These are phyloP conservation scores for Heterodera carotae DNA, from an alignment of 1,140 invertebrate species.

Conservation along the genomic window DNA sequence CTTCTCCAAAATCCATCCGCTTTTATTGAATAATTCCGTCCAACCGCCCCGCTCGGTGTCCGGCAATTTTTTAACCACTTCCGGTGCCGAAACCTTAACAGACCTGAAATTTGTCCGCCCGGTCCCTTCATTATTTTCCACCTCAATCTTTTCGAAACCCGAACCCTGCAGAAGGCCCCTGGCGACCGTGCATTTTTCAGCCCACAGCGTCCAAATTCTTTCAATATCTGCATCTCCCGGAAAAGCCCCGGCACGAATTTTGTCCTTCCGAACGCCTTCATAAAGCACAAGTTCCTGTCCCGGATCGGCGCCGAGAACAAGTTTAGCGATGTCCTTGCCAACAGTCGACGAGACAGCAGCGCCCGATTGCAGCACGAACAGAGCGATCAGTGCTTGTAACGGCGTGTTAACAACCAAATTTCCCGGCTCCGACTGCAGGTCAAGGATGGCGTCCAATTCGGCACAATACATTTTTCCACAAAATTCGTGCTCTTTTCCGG, in stretches of 20 bases:
- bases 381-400: neutral
- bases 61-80: neutral
- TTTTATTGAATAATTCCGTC: neutral
- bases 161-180: neutral
- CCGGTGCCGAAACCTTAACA: neutral
- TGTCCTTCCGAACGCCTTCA: neutral
- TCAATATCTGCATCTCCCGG: neutral
- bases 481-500: neutral
- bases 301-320: neutral
- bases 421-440: neutral
- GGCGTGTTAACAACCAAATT: neutral
- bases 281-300: slow-evolving; percentile 6
- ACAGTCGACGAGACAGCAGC: neutral
- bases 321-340: neutral
- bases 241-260: neutral
- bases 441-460: neutral
- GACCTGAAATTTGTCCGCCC: neutral
- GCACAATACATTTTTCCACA: neutral
- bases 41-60: neutral
- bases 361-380: neutral
- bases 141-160: neutral
- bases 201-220: neutral
- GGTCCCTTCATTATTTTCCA: neutral
- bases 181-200: slow-evolving; percentile 2
- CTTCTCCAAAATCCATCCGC: slow-evolving; percentile 1